Conservation (phyloP, 2,113 vertebrate genomes). For the Lophochroa leadbeateri region DNA sequence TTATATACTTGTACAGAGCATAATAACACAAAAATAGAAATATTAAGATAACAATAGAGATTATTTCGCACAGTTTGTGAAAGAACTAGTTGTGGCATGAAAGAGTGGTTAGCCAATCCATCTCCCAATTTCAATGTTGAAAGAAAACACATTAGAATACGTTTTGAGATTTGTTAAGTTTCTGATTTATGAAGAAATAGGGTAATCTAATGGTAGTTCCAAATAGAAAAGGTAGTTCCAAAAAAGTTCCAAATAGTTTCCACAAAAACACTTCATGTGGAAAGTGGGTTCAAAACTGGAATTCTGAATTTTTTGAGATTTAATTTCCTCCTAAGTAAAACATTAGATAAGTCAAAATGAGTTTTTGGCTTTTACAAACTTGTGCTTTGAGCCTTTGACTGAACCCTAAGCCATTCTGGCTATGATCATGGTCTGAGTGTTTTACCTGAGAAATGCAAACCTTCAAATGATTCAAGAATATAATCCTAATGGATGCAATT, state of each 20-base stretch:
- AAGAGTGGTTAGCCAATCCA: neutral
- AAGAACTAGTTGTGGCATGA: neutral
- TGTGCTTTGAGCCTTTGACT: neutral
- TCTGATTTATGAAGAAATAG: neutral
- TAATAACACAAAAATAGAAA: neutral
- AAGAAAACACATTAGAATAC: neutral
- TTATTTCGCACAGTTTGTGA: neutral
- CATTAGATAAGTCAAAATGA: neutral
- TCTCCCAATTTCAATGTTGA: neutral
- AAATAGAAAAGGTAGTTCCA: neutral
- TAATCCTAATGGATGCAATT: neutral
- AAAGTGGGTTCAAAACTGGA: neutral
- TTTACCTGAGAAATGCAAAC: neutral
- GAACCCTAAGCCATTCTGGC: neutral
- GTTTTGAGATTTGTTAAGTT: neutral
- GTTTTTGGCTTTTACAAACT: neutral
- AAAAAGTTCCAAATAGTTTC: neutral
- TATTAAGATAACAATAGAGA: neutral
- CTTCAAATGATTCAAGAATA: neutral
- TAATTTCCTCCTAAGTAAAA: neutral
- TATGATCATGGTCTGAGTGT: neutral
- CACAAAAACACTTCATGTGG: neutral
- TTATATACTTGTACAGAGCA: neutral
- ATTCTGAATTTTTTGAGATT: neutral
- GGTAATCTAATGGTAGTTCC: neutral